Conservation (phyloP, 2,888 invertebrate genomes). For the Deilephila elpenor region DNA sequence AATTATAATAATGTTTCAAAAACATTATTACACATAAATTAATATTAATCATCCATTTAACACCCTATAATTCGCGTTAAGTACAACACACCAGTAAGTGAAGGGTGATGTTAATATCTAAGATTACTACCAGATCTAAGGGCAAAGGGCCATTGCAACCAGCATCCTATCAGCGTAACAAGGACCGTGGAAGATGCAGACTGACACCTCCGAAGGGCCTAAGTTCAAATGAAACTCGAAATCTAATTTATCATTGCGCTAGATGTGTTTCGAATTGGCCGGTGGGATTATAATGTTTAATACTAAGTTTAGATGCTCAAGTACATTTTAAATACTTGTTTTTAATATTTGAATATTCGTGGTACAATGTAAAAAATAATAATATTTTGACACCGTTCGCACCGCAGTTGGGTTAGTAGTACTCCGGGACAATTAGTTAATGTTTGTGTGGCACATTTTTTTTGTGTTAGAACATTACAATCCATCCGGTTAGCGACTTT, state of each 20-base stretch:
- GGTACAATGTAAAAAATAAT: too few relatives aligned
- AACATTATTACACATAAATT: too few relatives aligned
- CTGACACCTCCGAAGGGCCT: conserved; percentile 51
- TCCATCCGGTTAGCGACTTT: too few relatives aligned
- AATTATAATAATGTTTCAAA: too few relatives aligned
- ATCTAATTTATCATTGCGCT: conserved; percentile 12
- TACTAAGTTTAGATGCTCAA: neutral
- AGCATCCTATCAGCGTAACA: conserved; percentile 49
- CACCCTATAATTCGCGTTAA: conserved; percentile 12
- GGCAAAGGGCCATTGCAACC: conserved; percentile 42
- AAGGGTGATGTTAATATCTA: conserved; percentile 30
- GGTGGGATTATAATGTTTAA: neutral
- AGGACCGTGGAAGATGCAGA: conserved; percentile 56
- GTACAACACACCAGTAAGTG: neutral
- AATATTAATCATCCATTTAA: neutral
- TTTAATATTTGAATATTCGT: too few relatives aligned
- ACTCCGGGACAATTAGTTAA: too few relatives aligned
- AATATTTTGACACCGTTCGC: too few relatives aligned
- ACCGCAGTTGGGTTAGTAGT: too few relatives aligned
- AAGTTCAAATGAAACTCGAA: conserved; percentile 37
- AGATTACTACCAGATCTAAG: conserved; percentile 42
- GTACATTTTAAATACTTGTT: too few relatives aligned
- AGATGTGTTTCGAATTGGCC: conserved; percentile 9
- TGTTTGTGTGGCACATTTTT: too few relatives aligned
- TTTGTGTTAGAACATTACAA: too few relatives aligned